Evolutionary conservation across 2,113 vertebrate species (phyloP).

Genomic region (Hemiscyllium ocellatum): DNA sequence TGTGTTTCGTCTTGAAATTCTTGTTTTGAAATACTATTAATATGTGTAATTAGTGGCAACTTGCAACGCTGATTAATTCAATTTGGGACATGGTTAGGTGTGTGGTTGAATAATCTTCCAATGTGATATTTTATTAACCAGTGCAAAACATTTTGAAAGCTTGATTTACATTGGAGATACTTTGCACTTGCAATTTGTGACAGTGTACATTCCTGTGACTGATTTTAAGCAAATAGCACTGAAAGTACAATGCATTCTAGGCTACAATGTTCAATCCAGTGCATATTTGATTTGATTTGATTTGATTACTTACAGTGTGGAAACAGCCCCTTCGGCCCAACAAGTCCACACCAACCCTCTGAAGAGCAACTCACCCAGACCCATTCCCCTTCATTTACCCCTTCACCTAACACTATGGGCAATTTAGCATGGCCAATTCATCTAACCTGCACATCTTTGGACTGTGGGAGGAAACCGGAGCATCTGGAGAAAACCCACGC

Average conservation of each 20-base stretch:
- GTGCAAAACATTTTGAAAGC: background rate
- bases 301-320: too few relatives aligned
- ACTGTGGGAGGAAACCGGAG: too few relatives aligned
- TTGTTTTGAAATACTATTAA: background rate
- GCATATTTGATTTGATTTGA: background rate
- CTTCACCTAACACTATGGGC: too few relatives aligned
- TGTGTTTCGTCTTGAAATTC: too few relatives aligned
- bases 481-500: too few relatives aligned
- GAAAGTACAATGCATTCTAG: background rate
- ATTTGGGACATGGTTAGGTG: background rate
- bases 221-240: background rate
- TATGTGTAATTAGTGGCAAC: background rate
- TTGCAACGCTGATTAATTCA: background rate
- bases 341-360: too few relatives aligned
- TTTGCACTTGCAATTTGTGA: background rate
- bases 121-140: too few relatives aligned
- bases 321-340: too few relatives aligned
- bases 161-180: background rate
- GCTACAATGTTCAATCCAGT: background rate
- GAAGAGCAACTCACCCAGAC: too few relatives aligned
- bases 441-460: too few relatives aligned
- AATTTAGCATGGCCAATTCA: too few relatives aligned
- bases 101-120: background rate
- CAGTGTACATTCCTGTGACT: background rate
- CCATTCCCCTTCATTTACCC: too few relatives aligned